Evolutionary conservation across 1,140 invertebrate genomes (phyloP).

Genomic region (Bacillus rossius): DNA sequence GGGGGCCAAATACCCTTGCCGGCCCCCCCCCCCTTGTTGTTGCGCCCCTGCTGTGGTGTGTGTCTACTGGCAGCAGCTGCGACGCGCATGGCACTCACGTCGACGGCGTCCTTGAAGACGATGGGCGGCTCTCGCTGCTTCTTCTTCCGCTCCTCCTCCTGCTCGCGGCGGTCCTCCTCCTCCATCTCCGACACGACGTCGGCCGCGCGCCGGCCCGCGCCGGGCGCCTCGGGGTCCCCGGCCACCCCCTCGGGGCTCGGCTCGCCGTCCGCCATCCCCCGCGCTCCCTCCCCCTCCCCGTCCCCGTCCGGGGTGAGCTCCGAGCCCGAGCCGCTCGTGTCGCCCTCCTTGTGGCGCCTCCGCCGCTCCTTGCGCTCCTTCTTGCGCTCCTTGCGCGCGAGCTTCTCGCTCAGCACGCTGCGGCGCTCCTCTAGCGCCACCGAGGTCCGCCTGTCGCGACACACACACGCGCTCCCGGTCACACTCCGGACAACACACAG

Average conservation of each 20-base stretch:
- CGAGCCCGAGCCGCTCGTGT: constrained; percentile 2
- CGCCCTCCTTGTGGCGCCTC: constrained; percentile 43
- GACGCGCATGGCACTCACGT: constrained; percentile 62
- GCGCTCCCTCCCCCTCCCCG: constrained; percentile 1
- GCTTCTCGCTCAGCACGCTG: constrained; percentile 63
- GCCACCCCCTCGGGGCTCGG: background rate
- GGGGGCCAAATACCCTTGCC: no score
- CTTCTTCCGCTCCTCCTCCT: constrained; percentile 58
- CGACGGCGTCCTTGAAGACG: constrained; percentile 65
- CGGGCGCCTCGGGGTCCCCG: constrained; percentile 1
- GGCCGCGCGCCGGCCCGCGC: constrained; percentile 3
- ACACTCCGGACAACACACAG: no score
- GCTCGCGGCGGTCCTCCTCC: constrained; percentile 55
- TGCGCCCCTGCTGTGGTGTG: no score
- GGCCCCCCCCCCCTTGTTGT: no score
- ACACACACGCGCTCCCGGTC: no score
- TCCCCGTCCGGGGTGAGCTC: constrained; percentile 15
- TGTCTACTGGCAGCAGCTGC: no score
- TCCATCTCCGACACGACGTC: constrained; percentile 43
- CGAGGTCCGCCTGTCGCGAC: constrained; percentile 48
- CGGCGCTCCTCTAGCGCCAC: constrained; percentile 61
- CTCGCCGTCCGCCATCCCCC: constrained; percentile 18
- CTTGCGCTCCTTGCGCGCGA: constrained; percentile 63
- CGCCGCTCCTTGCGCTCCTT: constrained; percentile 64
- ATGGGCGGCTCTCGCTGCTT: constrained; percentile 78